A percentile compares a stretch with the other conserved stretches of the same genome.
Evolutionary conservation across 2,113 vertebrate genomes (phyloP).

Genomic region (Chaetorhynchus papuensis): DNA sequence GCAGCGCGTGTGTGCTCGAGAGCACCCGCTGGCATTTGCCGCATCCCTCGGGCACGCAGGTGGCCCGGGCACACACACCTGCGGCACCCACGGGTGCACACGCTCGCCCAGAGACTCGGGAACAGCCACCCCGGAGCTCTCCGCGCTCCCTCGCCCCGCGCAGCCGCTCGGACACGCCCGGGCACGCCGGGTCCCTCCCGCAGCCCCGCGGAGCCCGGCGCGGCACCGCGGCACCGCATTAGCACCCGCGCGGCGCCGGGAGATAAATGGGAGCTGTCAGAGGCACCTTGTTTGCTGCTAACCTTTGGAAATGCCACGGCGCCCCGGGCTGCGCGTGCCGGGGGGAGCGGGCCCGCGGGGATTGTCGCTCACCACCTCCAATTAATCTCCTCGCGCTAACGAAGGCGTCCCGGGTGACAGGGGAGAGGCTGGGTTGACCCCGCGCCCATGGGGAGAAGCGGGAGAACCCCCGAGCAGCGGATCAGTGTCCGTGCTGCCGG

Average conservation of each 20-base stretch:
- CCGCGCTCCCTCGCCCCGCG: not conserved
- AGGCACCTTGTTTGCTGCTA: slow-evolving; percentile 67
- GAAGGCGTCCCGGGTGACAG: slow-evolving; percentile 5
- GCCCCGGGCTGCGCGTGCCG: not conserved
- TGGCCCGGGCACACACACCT: accelerated
- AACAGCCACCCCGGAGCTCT: accelerated
- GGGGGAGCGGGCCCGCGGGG: not conserved
- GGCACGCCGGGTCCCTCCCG: not conserved
- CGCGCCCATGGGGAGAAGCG: not conserved
- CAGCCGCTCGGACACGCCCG: not conserved
- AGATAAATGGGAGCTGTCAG: slow-evolving; percentile 70
- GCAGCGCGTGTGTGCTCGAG: accelerated
- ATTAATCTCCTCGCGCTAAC: slow-evolving; percentile 40
- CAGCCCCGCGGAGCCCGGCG: not conserved
- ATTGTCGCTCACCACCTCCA: slow-evolving; percentile 7
- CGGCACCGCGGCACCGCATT: slow-evolving; percentile 31
- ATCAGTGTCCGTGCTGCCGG: accelerated
- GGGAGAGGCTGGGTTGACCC: not conserved
- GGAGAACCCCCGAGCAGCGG: not conserved
- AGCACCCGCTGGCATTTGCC: accelerated
- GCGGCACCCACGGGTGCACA: not conserved
- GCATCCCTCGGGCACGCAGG: not conserved
- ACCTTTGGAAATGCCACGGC: slow-evolving; percentile 67
- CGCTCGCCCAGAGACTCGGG: accelerated
- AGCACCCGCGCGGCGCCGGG: slow-evolving; percentile 34